phyloP scores from a whole-genome alignment of 2,797 vertebrate genomes.

The Eospalax fontanierii region DNA sequence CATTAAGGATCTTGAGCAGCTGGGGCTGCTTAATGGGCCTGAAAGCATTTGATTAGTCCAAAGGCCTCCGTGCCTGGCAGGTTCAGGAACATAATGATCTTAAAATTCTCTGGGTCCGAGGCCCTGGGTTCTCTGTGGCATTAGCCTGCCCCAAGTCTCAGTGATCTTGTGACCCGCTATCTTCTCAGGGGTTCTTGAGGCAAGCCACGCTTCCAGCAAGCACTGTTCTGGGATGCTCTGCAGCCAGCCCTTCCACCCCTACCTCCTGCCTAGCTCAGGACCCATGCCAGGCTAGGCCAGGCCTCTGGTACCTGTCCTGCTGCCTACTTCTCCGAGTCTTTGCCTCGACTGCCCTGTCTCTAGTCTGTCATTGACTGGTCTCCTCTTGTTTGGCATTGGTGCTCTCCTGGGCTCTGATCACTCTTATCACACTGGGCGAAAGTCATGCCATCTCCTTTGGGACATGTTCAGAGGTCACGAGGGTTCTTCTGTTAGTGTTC shows the following conservation, averaged over 20 bases:
- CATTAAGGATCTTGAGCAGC: conserved; percentile 32
- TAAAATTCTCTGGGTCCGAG: not conserved
- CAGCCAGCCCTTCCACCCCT: not conserved
- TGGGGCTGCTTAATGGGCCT: conserved; percentile 47
- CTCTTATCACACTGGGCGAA: not conserved
- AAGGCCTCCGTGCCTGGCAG: not conserved
- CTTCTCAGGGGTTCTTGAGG: not conserved
- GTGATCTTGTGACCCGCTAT: not conserved
- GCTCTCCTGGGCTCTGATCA: not conserved
- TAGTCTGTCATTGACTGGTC: not conserved
- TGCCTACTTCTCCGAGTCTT: not conserved
- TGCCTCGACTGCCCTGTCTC: not conserved
- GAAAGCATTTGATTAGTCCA: conserved; percentile 51
- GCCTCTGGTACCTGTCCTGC: rapidly evolving
- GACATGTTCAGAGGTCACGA: not conserved
- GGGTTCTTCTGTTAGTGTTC: not conserved
- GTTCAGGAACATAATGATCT: not conserved
- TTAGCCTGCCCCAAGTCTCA: not conserved
- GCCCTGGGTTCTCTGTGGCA: not conserved
- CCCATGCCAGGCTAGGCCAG: not conserved
- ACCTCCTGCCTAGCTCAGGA: not conserved
- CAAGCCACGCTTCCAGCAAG: not conserved
- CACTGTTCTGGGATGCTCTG: not conserved
- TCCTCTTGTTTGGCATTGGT: not conserved
- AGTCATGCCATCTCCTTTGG: not conserved